These are phyloP conservation scores for Lepidocyrtinus sp. DNA, from an alignment of 2,888 invertebrate species.

Conservation along the genomic window DNA sequence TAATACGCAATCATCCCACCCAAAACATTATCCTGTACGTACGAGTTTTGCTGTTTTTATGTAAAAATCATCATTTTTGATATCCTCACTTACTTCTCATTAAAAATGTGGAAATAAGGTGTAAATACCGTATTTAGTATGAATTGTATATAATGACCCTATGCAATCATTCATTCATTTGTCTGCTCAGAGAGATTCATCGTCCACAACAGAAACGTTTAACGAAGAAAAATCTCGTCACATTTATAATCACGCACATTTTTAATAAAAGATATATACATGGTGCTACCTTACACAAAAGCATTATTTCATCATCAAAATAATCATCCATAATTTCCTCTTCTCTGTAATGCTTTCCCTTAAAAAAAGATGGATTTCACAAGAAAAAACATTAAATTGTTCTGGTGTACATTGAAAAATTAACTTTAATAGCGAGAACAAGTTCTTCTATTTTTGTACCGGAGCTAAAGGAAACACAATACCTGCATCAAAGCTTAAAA, in stretches of 20 bases:
- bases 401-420: slow-evolving; percentile 47
- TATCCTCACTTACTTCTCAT: neutral
- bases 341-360: slow-evolving; percentile 22
- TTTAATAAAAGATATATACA: neutral
- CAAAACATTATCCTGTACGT: too few relatives aligned
- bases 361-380: slow-evolving; percentile 42
- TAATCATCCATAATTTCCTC: slow-evolving; percentile 56
- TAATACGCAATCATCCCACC: too few relatives aligned
- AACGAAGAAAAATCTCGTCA: slow-evolving; percentile 40
- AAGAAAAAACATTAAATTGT: slow-evolving; percentile 30
- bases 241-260: slow-evolving; percentile 49
- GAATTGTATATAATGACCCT: neutral
- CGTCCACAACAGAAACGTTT: neutral
- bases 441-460: neutral
- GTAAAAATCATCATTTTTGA: neutral
- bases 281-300: neutral
- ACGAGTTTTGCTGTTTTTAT: neutral
- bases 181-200: neutral
- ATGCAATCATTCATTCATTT: slow-evolving; percentile 23
- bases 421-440: slow-evolving; percentile 35
- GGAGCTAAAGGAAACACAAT: slow-evolving; percentile 27
- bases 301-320: slow-evolving; percentile 43
- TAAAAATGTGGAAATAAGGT: neutral
- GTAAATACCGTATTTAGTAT: neutral
- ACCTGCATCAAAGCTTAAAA: neutral